Evolutionary conservation across 2,888 invertebrate genomes (phyloP).

Genomic region (Lycocerus yunnanus): DNA sequence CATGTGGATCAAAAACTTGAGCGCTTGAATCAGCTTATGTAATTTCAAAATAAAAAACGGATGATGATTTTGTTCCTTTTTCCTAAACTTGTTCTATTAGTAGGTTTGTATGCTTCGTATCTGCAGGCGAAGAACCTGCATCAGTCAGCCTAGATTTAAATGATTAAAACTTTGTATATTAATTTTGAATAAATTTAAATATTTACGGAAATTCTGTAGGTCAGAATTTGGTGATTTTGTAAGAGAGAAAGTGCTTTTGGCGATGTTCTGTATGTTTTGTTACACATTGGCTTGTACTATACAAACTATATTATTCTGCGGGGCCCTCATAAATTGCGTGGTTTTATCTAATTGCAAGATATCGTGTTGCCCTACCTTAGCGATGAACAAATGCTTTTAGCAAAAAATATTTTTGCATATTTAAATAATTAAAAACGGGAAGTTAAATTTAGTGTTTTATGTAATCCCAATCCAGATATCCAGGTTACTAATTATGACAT

Average conservation of each 20-base stretch:
- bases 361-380: neutral
- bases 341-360: neutral
- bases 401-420: neutral
- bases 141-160: neutral
- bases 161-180: neutral
- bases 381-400: neutral
- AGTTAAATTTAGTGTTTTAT: neutral
- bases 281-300: too few relatives aligned
- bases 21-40: neutral
- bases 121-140: conserved; percentile 9
- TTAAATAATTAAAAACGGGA: neutral
- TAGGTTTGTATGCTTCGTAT: conserved; percentile 41
- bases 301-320: neutral
- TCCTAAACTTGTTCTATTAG: conserved; percentile 35
- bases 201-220: neutral
- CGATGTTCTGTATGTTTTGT: neutral
- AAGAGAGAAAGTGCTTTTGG: neutral
- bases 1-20: neutral
- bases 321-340: neutral
- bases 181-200: neutral
- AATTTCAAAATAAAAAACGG: neutral
- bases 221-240: neutral
- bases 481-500: neutral
- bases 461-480: neutral
- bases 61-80: neutral